Base-by-base conservation (phyloP, 2,888 invertebrate species). In the Cantharis lateralis region DNA sequence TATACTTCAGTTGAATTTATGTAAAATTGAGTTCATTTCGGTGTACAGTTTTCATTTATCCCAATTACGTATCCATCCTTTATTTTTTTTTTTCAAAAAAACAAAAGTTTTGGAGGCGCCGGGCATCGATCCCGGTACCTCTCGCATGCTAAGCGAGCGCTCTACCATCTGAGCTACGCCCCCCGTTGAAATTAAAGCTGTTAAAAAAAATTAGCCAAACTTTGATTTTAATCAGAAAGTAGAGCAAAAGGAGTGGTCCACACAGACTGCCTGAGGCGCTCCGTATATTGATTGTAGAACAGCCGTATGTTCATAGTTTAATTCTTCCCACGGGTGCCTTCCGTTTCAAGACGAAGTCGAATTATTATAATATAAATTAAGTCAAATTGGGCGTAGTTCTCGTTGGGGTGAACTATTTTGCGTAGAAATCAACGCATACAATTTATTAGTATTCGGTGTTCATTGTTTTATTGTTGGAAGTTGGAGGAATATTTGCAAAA, bases 141-240 rank as follows among this genome's bases (percentile, higher is more conserved):
- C 90, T 89, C 89, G 88, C 89, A 89, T 90, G 89, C 89, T 89
- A 89, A 89, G 88, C 89, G 89, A 89, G 89, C 89, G 89, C 89
- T 89, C 89, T 89, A 89, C 89, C 89, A 89, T 89, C 88, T 89
- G 89, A 89, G 89, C 89, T 89, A 89, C 89, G 78, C 78, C 78
- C 78, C 78, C 78, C 62, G 68, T 48, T 69, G 7, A 10, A 15
- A 15, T 20, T 61, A 16, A 9, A 70, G 3, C 32, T 70, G 15
- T 13, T 18, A 0, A 13, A 66, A 66, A n/a, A 18, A 66, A 24
- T 24, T 66, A 24, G n/a, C 20, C 32, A 28, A 32, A 68, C 10
- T 32, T 11, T 48, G n/a, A 48, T n/a, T n/a, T n/a, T 16, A 10
- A 20, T 66, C 4, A 18, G 16, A 70, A 70, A 70, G 69, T 70